phyloP scores from a whole-genome alignment of 2,888 invertebrate genomes.

The Latheticus oryzae region DNA sequence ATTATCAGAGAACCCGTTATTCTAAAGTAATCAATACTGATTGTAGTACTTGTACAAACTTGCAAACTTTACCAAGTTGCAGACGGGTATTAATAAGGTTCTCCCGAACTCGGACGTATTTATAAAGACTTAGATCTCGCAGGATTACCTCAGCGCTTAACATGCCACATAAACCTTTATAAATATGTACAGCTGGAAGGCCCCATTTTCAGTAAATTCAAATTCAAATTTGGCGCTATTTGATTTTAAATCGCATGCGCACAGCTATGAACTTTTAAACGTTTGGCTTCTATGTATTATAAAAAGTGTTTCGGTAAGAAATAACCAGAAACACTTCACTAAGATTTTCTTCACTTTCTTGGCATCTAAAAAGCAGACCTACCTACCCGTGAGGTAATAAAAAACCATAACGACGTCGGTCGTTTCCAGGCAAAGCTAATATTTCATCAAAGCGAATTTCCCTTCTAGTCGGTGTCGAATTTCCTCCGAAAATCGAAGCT shows the following conservation, averaged over 20 bases:
- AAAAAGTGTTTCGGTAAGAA: too few species aligned
- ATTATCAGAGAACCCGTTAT: constrained; percentile 20
- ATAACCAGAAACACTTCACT: too few species aligned
- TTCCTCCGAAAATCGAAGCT: constrained; percentile 12
- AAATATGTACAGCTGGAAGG: constrained; percentile 32
- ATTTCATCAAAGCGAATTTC: constrained; percentile 40
- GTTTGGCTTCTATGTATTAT: too few species aligned
- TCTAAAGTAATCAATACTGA: constrained; percentile 25
- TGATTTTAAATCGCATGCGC: too few species aligned
- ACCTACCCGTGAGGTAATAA: constrained; percentile 19
- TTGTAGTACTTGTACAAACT: constrained; percentile 32
- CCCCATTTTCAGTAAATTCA: too few species aligned
- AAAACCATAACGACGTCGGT: constrained; percentile 24
- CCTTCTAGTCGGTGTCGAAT: constrained; percentile 27
- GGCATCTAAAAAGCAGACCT: too few species aligned
- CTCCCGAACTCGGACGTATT: constrained; percentile 30
- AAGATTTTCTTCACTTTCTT: too few species aligned
- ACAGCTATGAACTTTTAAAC: too few species aligned
- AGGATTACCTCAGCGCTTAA: constrained; percentile 18
- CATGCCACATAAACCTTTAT: constrained; percentile 21
- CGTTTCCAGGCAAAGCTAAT: constrained; percentile 32
- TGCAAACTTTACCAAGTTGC: constrained; percentile 17
- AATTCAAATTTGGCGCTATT: too few species aligned
- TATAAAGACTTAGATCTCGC: constrained; percentile 33
- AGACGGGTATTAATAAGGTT: constrained; percentile 29